Evolutionary conservation across 2,113 vertebrate species (phyloP).

Genomic region (Poecile atricapillus): DNA sequence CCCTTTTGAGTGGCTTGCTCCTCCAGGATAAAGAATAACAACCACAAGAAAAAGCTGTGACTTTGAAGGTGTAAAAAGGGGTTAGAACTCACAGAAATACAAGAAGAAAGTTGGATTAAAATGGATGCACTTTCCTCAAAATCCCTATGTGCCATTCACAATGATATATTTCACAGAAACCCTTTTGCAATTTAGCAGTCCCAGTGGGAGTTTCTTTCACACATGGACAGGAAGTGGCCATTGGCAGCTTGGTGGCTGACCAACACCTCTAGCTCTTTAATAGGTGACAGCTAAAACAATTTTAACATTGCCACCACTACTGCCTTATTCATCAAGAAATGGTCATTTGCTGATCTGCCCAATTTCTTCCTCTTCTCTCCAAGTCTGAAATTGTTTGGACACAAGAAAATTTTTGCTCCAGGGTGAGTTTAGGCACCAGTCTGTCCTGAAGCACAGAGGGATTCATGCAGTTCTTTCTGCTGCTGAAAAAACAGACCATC

Average conservation of each 20-base stretch:
- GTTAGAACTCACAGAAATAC: background rate
- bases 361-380: background rate
- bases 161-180: background rate
- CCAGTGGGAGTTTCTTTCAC: background rate
- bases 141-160: background rate
- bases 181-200: background rate
- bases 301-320: background rate
- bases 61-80: background rate
- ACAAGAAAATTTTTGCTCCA: background rate
- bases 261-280: background rate
- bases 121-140: background rate
- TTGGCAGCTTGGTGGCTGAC: background rate
- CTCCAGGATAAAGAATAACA: background rate
- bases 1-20: background rate
- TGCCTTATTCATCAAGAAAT: background rate
- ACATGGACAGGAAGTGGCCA: background rate
- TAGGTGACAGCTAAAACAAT: background rate
- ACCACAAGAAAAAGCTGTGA: background rate
- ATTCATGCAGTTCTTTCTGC: background rate
- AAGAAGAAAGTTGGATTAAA: background rate
- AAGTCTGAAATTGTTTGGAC: background rate
- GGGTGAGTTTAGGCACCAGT: background rate
- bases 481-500: background rate
- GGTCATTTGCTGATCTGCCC: background rate
- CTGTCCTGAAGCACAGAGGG: background rate